phyloP scores from a whole-genome alignment of 2,888 invertebrate genomes.

The Ormyrus labotus region DNA sequence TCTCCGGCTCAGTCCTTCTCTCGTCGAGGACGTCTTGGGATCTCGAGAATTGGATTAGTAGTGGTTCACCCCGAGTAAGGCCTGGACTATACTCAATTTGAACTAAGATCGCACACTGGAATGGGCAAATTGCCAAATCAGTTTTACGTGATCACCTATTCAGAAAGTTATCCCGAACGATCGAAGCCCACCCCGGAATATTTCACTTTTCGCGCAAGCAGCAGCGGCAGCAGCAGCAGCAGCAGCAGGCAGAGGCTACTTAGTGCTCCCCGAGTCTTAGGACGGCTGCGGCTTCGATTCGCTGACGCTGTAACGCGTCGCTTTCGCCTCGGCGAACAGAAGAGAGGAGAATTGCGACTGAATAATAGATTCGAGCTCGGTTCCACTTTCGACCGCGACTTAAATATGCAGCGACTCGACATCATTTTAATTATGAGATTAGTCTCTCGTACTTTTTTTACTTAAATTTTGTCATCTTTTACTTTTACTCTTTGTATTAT shows the following conservation, averaged over 20 bases:
- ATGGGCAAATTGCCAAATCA: conserved; percentile 75
- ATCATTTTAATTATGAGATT: too few relatives aligned
- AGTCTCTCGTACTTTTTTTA: too few relatives aligned
- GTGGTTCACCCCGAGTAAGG: conserved; percentile 73
- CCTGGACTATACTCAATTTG: conserved; percentile 75
- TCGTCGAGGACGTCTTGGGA: conserved; percentile 69
- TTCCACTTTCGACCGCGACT: too few relatives aligned
- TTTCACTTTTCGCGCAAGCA: conserved; percentile 57
- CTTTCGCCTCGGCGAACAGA: not conserved
- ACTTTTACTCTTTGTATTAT: too few relatives aligned
- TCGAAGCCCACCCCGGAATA: conserved; percentile 63
- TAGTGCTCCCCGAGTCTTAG: not conserved
- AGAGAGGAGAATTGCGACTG: too few relatives aligned
- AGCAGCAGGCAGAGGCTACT: too few relatives aligned
- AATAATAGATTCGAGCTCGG: too few relatives aligned
- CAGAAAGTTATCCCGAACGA: conserved; percentile 71
- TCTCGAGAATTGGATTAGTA: conserved; percentile 75
- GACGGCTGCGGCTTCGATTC: not conserved
- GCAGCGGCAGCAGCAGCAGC: not conserved
- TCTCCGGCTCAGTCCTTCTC: not conserved
- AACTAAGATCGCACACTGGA: conserved; percentile 73
- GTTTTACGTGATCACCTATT: conserved; percentile 76
- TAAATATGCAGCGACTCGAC: not conserved
- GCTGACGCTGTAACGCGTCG: not conserved
- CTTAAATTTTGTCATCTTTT: too few relatives aligned